Conservation (phyloP, 2,888 invertebrate genomes). For the Heteromurus nitidus region DNA sequence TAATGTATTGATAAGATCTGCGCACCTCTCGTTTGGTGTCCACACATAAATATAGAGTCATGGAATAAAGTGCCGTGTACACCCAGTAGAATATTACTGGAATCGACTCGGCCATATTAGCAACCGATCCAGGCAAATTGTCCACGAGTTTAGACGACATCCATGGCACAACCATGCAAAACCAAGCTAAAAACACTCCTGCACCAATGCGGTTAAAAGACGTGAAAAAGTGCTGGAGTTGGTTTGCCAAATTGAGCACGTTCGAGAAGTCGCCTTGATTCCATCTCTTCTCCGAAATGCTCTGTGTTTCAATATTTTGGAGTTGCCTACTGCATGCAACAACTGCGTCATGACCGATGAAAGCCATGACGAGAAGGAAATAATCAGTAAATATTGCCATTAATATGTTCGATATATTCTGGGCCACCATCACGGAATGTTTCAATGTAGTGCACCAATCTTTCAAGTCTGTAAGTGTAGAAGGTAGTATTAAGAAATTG, state of each 20-base stretch:
- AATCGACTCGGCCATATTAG: background rate
- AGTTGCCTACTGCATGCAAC: background rate
- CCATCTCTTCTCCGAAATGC: background rate
- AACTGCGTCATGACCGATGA: background rate
- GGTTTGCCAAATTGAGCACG: background rate
- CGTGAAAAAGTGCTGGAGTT: conserved; percentile 1
- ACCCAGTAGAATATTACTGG: background rate
- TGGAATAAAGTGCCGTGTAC: background rate
- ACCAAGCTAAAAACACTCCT: conserved; percentile 17
- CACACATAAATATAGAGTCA: conserved; percentile 5
- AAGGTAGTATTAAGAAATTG: too few relatives aligned
- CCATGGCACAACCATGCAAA: conserved; percentile 38
- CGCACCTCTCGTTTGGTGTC: conserved; percentile 25
- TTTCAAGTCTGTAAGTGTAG: too few relatives aligned
- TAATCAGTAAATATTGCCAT: background rate
- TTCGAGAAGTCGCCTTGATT: background rate
- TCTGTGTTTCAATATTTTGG: background rate
- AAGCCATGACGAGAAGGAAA: background rate
- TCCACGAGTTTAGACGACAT: conserved; percentile 17
- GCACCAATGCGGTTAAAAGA: conserved; percentile 10
- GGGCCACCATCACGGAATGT: too few relatives aligned
- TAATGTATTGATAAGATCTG: too few relatives aligned
- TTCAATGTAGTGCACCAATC: too few relatives aligned
- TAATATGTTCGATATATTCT: too few relatives aligned
- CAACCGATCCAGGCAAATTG: conserved; percentile 15